A percentile compares a stretch with the other conserved stretches of the same genome.
Conservation (phyloP, 2,797 vertebrate genomes). For the Phylloscopus collybita region DNA sequence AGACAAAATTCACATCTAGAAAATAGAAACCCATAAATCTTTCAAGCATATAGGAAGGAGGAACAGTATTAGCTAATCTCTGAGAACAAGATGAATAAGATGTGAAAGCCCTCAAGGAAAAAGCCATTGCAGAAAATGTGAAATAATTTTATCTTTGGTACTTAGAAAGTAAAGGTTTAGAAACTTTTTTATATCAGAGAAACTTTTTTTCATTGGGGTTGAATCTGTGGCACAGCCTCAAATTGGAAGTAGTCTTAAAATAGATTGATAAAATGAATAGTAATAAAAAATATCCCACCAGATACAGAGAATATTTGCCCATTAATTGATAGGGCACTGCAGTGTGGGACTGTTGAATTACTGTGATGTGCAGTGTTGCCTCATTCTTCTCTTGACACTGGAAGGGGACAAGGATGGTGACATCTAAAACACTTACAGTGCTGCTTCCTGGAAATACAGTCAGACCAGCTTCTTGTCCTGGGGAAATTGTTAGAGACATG, state of each 20-base stretch:
- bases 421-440: not conserved
- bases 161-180: not conserved
- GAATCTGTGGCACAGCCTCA: not conserved
- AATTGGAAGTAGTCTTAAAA: not conserved
- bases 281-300: not conserved
- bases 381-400: not conserved
- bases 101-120: not conserved
- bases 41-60: not conserved
- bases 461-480: not conserved
- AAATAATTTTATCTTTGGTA: not conserved
- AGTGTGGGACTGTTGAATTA: not conserved
- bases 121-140: not conserved
- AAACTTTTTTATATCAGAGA: not conserved
- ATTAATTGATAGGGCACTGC: not conserved
- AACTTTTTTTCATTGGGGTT: not conserved
- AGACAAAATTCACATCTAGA: not conserved
- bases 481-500: not conserved
- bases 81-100: not conserved
- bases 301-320: not conserved
- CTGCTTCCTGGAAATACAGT: not conserved
- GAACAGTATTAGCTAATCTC: not conserved
- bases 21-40: not conserved
- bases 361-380: not conserved
- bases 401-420: not conserved
- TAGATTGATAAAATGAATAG: not conserved